Evolutionary conservation across 2,797 vertebrate species (phyloP).

Genomic region (Syngnathus rostellatus): DNA sequence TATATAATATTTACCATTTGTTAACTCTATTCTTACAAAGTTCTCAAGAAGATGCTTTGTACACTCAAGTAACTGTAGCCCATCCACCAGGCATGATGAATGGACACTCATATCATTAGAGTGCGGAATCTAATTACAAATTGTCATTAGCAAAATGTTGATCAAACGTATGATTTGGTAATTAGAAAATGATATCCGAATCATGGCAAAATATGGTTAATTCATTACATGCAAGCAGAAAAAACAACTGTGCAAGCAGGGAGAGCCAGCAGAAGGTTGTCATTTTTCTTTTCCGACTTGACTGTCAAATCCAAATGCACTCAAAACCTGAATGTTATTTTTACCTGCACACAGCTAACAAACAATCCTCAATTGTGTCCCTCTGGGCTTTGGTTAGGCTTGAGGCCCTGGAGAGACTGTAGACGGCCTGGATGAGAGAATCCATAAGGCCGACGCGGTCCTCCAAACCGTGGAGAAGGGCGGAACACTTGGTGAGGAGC

Average conservation of each 20-base stretch:
- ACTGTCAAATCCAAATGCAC: no score
- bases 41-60: background rate
- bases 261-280: background rate
- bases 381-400: constrained; percentile 91
- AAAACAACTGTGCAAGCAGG: background rate
- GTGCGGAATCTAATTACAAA: constrained; percentile 21
- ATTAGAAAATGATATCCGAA: constrained; percentile 27
- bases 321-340: no score
- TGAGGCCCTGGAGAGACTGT: constrained; percentile 80
- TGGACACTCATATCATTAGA: constrained; percentile 9
- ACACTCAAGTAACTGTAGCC: background rate
- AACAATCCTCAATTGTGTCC: constrained; percentile 84
- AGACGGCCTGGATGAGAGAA: constrained; percentile 81
- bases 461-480: constrained; percentile 77
- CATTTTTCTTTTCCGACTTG: background rate
- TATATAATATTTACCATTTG: no score
- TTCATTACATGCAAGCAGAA: constrained; percentile 24
- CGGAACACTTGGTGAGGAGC: constrained; percentile 81
- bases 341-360: constrained; percentile 85
- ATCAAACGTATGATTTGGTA: constrained; percentile 22
- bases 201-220: constrained; percentile 12
- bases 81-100: constrained; percentile 2
- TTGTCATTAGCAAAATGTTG: constrained; percentile 21
- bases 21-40: background rate
- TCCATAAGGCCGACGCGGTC: constrained; percentile 76